These are phyloP conservation scores for Alouatta palliata DNA, from an alignment of 2,113 vertebrate species.

Conservation along the genomic window DNA sequence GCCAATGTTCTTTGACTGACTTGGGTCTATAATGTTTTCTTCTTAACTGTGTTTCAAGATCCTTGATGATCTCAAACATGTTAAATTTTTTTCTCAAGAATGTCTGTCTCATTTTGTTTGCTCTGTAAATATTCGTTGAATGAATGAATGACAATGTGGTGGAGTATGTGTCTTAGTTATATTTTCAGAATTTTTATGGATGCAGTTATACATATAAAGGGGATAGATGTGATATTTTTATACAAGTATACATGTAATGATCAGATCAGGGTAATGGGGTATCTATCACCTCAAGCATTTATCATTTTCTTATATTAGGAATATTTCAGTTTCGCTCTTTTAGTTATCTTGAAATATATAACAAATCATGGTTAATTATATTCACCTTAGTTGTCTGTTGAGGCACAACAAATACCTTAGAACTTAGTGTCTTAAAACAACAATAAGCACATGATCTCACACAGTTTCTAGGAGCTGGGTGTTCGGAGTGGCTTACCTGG, in stretches of 20 bases:
- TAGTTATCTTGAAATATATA: background rate
- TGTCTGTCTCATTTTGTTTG: background rate
- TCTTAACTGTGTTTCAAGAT: background rate
- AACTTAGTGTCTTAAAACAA: background rate
- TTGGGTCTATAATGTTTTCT: background rate
- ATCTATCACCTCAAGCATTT: background rate
- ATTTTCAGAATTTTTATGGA: background rate
- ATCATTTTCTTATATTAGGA: background rate
- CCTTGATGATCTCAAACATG: background rate
- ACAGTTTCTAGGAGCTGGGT: background rate
- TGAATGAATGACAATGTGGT: background rate
- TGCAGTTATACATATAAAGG: background rate
- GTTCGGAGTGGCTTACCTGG: background rate
- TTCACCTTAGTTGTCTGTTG: background rate
- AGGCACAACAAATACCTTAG: background rate
- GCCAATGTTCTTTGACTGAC: background rate
- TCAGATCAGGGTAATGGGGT: background rate
- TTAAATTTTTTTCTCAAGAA: background rate
- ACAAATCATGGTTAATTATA: background rate
- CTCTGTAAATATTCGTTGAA: background rate
- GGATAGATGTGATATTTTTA: background rate
- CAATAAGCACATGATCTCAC: background rate
- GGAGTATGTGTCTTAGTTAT: background rate
- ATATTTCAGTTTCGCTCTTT: background rate
- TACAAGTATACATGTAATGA: background rate